Conservation (phyloP, 2,113 vertebrate species). For the Heptranchias perlo region DNA sequence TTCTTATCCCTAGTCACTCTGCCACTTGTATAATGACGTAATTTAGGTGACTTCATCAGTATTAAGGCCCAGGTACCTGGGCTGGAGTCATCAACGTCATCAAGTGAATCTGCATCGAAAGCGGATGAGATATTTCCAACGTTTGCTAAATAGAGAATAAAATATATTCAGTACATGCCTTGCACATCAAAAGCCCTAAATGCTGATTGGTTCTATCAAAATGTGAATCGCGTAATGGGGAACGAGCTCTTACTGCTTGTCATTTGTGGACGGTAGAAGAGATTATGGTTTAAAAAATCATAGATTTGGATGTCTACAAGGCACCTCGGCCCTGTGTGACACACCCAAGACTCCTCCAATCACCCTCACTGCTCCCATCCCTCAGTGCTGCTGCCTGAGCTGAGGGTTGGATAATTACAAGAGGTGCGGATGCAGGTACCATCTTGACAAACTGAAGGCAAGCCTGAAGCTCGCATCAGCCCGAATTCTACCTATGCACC, state of each 20-base stretch:
- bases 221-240: background rate
- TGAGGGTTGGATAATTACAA: background rate
- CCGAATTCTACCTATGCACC: background rate
- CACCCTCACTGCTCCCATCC: background rate
- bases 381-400: background rate
- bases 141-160: background rate
- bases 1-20: background rate
- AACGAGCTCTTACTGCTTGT: background rate
- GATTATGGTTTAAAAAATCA: background rate
- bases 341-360: background rate
- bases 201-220: background rate
- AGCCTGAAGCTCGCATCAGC: background rate
- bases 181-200: background rate
- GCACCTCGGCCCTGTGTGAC: background rate
- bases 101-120: background rate
- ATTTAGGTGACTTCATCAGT: background rate
- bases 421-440: background rate
- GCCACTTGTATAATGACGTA: background rate
- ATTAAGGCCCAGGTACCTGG: background rate
- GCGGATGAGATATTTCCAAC: background rate
- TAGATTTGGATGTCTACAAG: too few relatives aligned
- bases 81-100: background rate
- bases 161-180: background rate
- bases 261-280: background rate
- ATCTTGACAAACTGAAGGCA: background rate